Evolutionary conservation across 2,113 vertebrate genomes (phyloP).

Genomic region (Sinocyclocheilus grahami): DNA sequence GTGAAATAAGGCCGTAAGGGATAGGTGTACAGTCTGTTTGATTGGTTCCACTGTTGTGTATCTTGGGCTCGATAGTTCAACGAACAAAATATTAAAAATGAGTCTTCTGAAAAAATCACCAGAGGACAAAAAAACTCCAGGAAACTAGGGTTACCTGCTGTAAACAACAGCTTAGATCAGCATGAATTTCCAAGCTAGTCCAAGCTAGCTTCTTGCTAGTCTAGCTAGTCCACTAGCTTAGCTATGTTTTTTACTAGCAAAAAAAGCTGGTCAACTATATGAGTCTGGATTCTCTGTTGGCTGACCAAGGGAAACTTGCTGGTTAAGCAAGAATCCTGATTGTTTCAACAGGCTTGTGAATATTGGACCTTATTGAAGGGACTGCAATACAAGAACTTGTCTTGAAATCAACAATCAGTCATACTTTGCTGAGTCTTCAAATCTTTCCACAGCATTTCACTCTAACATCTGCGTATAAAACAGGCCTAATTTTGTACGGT

Average conservation of each 20-base stretch:
- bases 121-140: not conserved
- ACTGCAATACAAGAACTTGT: not conserved
- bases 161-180: not conserved
- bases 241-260: not conserved
- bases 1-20: not conserved
- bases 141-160: not conserved
- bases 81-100: not conserved
- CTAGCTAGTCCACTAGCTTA: not conserved
- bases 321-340: not conserved
- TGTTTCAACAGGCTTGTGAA: not conserved
- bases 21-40: not conserved
- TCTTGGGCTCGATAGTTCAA: not conserved
- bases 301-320: not conserved
- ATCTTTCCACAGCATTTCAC: not conserved
- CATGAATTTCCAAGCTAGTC: not conserved
- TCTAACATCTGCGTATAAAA: not conserved
- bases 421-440: too few species aligned
- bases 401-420: not conserved
- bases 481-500: not conserved
- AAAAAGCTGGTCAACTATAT: too few species aligned
- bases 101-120: not conserved
- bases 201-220: not conserved
- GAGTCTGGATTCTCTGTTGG: not conserved
- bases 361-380: not conserved
- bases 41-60: not conserved